These are phyloP conservation scores for Cisticola juncidis DNA, from an alignment of 2,113 vertebrate species.

Conservation along the genomic window DNA sequence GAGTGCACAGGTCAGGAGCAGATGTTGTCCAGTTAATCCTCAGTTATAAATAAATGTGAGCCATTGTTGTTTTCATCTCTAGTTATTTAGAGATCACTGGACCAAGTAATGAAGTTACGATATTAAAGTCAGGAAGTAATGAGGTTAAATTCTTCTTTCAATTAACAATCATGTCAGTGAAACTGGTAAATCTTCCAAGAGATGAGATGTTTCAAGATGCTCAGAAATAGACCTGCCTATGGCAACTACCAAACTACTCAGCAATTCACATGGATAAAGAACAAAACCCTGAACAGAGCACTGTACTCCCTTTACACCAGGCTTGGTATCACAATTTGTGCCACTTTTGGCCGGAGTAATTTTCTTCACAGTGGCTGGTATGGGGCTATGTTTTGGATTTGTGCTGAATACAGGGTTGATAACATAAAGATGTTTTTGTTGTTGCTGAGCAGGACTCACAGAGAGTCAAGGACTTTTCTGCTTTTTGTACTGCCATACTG, in stretches of 20 bases:
- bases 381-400: not conserved
- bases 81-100: not conserved
- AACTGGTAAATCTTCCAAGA: not conserved
- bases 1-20: not conserved
- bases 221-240: not conserved
- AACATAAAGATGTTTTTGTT: not conserved
- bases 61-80: not conserved
- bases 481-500: not conserved
- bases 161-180: not conserved
- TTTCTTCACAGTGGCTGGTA: not conserved
- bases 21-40: not conserved
- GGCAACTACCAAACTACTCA: not conserved
- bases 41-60: not conserved
- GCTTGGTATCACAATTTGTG: not conserved
- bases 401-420: not conserved
- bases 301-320: not conserved
- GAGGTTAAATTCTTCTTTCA: conserved; percentile 4
- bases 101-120: not conserved
- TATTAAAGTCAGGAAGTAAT: not conserved
- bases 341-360: not conserved
- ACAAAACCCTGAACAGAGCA: not conserved
- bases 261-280: not conserved
- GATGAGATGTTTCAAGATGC: not conserved
- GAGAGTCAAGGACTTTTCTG: not conserved
- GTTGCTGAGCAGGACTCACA: not conserved